Evolutionary conservation across 1,140 invertebrate genomes (phyloP), one percentile per base, ranked within the genome.

Genomic region (Eubasilissa regina): DNA sequence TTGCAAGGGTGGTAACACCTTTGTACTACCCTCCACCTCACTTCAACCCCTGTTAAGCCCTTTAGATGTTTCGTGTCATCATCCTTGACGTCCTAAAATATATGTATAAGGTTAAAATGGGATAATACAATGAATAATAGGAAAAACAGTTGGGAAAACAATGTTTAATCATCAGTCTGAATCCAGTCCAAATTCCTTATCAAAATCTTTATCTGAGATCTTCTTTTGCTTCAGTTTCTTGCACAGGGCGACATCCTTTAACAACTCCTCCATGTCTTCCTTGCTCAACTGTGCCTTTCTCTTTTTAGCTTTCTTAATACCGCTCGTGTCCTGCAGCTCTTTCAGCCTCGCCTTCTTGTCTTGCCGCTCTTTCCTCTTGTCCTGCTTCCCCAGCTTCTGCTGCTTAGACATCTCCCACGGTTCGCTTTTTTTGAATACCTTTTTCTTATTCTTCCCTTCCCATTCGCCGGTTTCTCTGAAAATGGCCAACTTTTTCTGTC

Each of bases 201-300:
- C 89, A 83, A 91, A 93, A 77, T 93, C 90, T 80, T 92, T 90
- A 48, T 92, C 85, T 3, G 87, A 89, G 15, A 93, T 93, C 84
- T 97, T 98, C 84, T 95, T 94, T 84, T 94, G 96, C 85, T 97
- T 98, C 0, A 97, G 89, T 85, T 96, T 97, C 85, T 98, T 98
- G 17, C 98, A 90, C 45, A 98, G 88, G 1, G 93, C 92, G 58
- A 96, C 92, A 87, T 98, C 97, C 80, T 93, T 93, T 7, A 93
- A 93, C 43, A 98, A 86, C 84, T 98, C 96, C 60, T 95, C 92
- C n/a, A 96, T 85, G 81, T 98, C 96, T 81, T 95, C 94, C 83
- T 94, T 90, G 19, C 91, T 92, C 45, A 92, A 89, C 75, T 91
- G 87, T 82, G 89, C 86, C 81, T 89, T 87, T 82, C 89, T 87